phyloP scores from a whole-genome alignment of 2,113 vertebrate genomes.

The Recurvirostra avosetta region DNA sequence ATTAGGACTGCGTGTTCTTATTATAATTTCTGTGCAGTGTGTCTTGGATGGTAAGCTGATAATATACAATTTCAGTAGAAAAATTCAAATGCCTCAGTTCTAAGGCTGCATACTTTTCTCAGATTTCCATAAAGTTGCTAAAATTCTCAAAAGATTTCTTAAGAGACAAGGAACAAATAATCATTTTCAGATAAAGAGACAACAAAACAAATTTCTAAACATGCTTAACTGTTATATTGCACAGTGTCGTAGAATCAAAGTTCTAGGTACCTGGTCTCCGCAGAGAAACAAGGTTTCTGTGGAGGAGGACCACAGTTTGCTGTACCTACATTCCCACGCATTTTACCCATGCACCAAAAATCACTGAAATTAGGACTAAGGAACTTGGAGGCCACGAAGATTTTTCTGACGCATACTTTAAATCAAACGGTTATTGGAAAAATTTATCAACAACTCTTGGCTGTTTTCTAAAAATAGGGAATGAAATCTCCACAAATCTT shows the following conservation, averaged over 20 bases:
- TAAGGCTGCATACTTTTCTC: not conserved
- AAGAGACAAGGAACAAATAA: not conserved
- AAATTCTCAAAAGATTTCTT: not conserved
- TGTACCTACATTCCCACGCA: rapidly evolving
- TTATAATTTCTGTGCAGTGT: not conserved
- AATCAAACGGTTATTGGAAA: not conserved
- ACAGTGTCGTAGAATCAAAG: not conserved
- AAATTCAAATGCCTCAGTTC: not conserved
- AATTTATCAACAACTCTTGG: not conserved
- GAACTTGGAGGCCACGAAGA: not conserved
- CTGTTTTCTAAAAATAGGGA: not conserved
- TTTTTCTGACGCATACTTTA: not conserved
- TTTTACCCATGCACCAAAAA: not conserved
- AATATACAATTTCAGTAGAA: not conserved
- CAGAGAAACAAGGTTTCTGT: not conserved
- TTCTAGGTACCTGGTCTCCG: not conserved
- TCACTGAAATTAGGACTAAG: not conserved
- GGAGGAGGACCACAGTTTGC: not conserved
- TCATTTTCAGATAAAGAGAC: not conserved
- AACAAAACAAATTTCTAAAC: not conserved
- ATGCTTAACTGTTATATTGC: not conserved
- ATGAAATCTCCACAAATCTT: not conserved
- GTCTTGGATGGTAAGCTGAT: not conserved
- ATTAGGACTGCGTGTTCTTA: not conserved
- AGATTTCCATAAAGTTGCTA: not conserved